Evolutionary conservation across 2,113 vertebrate genomes (phyloP).

Genomic region (Noctilio leporinus): DNA sequence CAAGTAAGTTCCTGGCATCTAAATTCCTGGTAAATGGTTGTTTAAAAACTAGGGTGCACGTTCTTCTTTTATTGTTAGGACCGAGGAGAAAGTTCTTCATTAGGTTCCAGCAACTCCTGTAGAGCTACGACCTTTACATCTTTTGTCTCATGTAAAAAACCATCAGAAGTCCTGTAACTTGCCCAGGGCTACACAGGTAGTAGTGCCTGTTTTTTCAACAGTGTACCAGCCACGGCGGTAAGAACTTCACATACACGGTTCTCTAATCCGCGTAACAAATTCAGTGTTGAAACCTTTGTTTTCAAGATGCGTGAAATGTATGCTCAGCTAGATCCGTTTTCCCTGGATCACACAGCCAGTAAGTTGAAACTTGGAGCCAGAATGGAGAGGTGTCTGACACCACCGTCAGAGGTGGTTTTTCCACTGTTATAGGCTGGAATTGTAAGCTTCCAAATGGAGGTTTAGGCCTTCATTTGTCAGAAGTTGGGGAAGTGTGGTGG

Average conservation of each 20-base stretch:
- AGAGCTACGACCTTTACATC: neutral
- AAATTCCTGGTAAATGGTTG: neutral
- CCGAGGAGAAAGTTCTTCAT: neutral
- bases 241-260: neutral
- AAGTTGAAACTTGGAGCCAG: neutral
- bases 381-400: neutral
- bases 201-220: neutral
- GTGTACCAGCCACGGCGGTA: neutral
- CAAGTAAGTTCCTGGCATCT: neutral
- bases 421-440: neutral
- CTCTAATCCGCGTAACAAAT: neutral
- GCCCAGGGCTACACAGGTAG: neutral
- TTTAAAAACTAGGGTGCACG: neutral
- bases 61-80: slow-evolving; percentile 13
- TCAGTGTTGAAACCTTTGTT: neutral
- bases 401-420: neutral
- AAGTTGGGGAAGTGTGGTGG: neutral
- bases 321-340: neutral
- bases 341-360: neutral
- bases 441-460: neutral
- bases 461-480: slow-evolving; percentile 27
- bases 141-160: neutral
- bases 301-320: neutral
- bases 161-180: neutral
- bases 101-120: neutral